A percentile compares a stretch with the other conserved stretches of the same genome.
Evolutionary conservation across 2,113 vertebrate species (phyloP).

Genomic region (Zeus faber): DNA sequence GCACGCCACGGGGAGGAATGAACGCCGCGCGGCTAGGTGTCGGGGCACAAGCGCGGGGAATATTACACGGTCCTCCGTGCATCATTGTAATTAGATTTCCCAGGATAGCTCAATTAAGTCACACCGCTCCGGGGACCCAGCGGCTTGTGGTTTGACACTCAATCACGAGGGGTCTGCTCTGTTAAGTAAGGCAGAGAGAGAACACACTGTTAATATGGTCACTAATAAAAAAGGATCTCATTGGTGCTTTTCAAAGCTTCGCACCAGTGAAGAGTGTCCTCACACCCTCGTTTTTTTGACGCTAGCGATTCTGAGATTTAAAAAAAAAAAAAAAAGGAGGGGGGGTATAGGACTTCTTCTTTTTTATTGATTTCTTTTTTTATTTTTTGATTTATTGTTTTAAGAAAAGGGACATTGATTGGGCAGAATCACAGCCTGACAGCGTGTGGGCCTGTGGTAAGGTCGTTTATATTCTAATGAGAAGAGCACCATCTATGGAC

Average conservation of each 20-base stretch:
- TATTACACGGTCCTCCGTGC: constrained; percentile 67
- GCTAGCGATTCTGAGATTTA: not conserved
- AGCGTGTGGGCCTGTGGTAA: too few relatives aligned
- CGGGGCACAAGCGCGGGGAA: constrained; percentile 51
- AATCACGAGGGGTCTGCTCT: constrained; percentile 65
- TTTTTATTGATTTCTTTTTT: not conserved
- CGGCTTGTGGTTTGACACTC: constrained; percentile 68
- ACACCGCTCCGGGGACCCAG: constrained; percentile 60
- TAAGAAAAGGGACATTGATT: not conserved
- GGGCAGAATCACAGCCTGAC: too few relatives aligned
- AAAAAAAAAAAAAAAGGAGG: too few relatives aligned
- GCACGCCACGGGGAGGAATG: too few relatives aligned
- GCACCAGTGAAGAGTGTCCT: too few relatives aligned
- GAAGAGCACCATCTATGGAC: constrained; percentile 81
- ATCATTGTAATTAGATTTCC: constrained; percentile 79
- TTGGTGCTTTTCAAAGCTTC: too few relatives aligned
- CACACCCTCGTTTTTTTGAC: constrained; percentile 1
- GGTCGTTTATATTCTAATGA: constrained; percentile 76
- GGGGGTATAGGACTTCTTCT: not conserved
- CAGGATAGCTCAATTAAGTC: constrained; percentile 77
- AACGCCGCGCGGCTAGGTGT: constrained; percentile 55
- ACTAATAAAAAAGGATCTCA: constrained; percentile 29
- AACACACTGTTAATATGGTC: constrained; percentile 49
- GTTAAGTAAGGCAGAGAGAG: constrained; percentile 71
- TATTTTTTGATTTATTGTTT: not conserved